Percentiles rank a stretch among this genome's conserved stretches.
Conservation (phyloP, 1,140 invertebrate genomes). For the Meloidogyne exigua region DNA sequence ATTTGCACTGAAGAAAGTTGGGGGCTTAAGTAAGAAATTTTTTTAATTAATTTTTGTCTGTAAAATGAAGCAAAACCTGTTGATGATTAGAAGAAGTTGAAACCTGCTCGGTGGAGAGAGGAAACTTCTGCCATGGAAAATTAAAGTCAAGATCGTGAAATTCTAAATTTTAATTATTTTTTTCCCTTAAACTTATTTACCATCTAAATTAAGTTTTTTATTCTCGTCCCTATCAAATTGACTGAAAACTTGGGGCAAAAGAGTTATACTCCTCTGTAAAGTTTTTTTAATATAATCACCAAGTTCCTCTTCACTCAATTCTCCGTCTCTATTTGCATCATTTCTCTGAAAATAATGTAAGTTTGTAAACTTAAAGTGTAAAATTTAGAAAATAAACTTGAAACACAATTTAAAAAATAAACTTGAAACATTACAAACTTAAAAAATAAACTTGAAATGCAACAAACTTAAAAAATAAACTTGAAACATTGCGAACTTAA, state of each 20-base stretch:
- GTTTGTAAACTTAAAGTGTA: background rate
- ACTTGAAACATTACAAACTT: background rate
- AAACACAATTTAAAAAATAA: background rate
- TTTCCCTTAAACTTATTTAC: background rate
- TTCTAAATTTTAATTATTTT: slow-evolving; percentile 3
- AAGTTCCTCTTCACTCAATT: slow-evolving; percentile 36
- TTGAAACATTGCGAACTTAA: background rate
- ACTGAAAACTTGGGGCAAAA: slow-evolving; percentile 29
- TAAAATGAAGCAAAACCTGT: slow-evolving; percentile 11
- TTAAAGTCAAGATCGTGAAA: slow-evolving; percentile 35
- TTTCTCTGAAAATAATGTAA: slow-evolving; percentile 21
- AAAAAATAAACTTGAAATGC: background rate
- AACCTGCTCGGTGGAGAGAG: background rate
- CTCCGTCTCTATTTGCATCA: slow-evolving; percentile 33
- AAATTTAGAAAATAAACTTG: background rate
- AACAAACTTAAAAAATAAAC: background rate
- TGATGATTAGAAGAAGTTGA: background rate
- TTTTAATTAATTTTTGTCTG: too few relatives aligned
- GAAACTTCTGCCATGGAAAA: slow-evolving; percentile 39
- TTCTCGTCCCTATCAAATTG: slow-evolving; percentile 31
- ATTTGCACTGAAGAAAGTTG: slow-evolving; percentile 6
- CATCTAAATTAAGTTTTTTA: slow-evolving; percentile 33
- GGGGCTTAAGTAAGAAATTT: background rate
- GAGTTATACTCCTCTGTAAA: slow-evolving; percentile 26
- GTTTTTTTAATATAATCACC: slow-evolving; percentile 32